phyloP scores from a whole-genome alignment of 2,888 invertebrate species.

The Erpobdella octoculata region DNA sequence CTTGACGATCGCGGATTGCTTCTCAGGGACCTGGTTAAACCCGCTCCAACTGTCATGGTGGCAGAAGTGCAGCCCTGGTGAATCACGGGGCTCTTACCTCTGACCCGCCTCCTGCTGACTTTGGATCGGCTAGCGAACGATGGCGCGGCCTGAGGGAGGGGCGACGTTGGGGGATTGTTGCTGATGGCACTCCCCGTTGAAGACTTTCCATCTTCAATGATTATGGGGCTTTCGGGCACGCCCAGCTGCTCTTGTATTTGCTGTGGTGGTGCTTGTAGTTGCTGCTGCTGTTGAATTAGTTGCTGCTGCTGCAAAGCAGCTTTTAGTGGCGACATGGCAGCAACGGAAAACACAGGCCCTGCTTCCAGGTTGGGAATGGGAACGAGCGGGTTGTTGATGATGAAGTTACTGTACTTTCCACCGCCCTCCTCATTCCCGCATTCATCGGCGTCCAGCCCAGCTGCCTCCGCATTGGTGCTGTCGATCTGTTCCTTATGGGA shows the following conservation, averaged over 20 bases:
- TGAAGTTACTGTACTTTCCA: not conserved
- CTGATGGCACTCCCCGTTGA: not conserved
- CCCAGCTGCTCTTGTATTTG: not conserved
- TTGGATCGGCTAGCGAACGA: not conserved
- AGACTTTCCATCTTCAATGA: not conserved
- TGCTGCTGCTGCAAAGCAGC: conserved; percentile 2
- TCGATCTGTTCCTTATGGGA: conserved; percentile 27
- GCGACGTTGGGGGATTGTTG: not conserved
- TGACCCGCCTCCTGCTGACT: not conserved
- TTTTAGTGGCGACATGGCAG: not conserved
- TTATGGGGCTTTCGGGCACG: not conserved
- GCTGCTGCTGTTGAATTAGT: not conserved
- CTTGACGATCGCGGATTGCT: conserved; percentile 7
- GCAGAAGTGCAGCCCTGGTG: not conserved
- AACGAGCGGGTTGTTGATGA: conserved; percentile 10
- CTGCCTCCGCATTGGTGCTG: not conserved
- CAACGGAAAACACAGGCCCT: not conserved
- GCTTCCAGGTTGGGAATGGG: conserved; percentile 19
- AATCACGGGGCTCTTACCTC: not conserved
- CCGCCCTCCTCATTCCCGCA: not conserved
- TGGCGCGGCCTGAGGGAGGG: not conserved
- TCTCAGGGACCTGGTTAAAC: not conserved
- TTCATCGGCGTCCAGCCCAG: conserved; percentile 3
- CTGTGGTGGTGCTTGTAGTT: not conserved
- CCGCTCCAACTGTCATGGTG: not conserved